A percentile compares a stretch with the other conserved stretches of the same genome.
Evolutionary conservation across 2,888 invertebrate species (phyloP).

Genomic region (Cantharis lateralis): DNA sequence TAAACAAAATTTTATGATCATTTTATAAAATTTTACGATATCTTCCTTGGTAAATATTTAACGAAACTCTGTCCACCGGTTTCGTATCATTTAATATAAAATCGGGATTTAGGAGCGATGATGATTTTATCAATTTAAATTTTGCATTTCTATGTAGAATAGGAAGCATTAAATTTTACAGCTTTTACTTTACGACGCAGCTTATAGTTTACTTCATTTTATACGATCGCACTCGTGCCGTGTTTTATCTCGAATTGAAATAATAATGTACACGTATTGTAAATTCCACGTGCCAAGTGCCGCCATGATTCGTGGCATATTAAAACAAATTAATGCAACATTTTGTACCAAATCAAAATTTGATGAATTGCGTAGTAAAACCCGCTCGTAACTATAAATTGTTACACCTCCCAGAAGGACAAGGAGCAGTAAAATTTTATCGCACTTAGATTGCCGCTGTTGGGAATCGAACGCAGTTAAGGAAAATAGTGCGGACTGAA

Average conservation of each 20-base stretch:
- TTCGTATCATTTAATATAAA: conserved; percentile 3
- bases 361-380: not conserved
- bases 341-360: not conserved
- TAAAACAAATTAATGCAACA: not conserved
- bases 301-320: not conserved
- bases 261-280: conserved; percentile 29
- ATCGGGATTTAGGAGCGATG: conserved; percentile 9
- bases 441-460: not conserved
- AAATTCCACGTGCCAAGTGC: conserved; percentile 15
- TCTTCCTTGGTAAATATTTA: not conserved
- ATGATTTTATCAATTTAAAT: conserved; percentile 28
- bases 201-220: conserved; percentile 29
- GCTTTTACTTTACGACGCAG: conserved; percentile 37
- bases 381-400: not conserved
- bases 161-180: conserved; percentile 42
- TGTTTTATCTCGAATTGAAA: conserved; percentile 31
- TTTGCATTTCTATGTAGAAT: conserved; percentile 12
- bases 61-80: not conserved
- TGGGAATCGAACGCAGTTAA: not conserved
- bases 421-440: not conserved
- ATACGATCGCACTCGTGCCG: conserved; percentile 27
- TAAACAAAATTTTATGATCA: not conserved
- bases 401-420: not conserved
- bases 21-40: not conserved
- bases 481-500: not conserved